A percentile compares a stretch with the other conserved stretches of the same genome.
phyloP scores from a whole-genome alignment of 2,113 vertebrate species.

The Petaurus breviceps region DNA sequence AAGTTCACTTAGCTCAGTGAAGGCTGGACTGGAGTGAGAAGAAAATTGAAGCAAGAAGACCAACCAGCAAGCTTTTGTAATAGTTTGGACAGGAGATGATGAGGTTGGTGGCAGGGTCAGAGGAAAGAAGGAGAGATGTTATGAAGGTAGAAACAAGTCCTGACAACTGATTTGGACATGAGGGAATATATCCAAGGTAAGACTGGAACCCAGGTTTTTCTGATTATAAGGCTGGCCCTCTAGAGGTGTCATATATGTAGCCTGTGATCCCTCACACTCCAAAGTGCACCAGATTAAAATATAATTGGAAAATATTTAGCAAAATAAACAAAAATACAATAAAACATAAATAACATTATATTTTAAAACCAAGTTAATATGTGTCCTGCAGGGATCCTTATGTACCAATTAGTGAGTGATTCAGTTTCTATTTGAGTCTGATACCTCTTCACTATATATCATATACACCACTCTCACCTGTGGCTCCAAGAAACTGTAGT shows the following conservation, averaged over 20 bases:
- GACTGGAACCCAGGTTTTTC: neutral
- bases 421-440: neutral
- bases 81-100: neutral
- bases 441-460: neutral
- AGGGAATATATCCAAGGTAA: neutral
- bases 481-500: too few relatives aligned
- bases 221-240: neutral
- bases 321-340: neutral
- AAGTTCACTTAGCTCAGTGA: neutral
- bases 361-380: neutral
- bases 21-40: neutral
- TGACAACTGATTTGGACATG: neutral
- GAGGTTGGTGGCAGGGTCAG: neutral
- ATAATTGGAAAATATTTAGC: neutral
- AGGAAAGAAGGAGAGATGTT: neutral
- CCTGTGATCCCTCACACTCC: neutral
- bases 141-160: neutral
- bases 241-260: neutral
- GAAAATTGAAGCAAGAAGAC: neutral
- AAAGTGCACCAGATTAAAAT: neutral
- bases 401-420: neutral
- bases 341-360: neutral
- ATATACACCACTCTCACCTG: too few relatives aligned
- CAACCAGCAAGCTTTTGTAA: neutral
- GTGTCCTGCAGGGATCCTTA: neutral